A percentile compares a stretch with the other conserved stretches of the same genome.
These are phyloP conservation scores for Spea bombifrons DNA, from an alignment of 2,113 vertebrate species.

Conservation along the genomic window DNA sequence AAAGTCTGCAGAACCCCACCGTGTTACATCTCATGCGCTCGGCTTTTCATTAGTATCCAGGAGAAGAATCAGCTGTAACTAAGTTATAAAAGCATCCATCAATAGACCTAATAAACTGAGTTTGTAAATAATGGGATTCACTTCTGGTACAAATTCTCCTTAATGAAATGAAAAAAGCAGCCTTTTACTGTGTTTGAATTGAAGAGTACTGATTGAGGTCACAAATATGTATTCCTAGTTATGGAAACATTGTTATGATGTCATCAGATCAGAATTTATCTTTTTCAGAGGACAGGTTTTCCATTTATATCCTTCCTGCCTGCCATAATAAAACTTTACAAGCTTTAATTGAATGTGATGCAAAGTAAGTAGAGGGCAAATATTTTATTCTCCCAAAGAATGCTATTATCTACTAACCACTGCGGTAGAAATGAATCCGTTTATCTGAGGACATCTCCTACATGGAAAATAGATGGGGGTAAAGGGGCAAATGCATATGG, in stretches of 20 bases:
- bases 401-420: too few species aligned
- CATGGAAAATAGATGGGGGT: too few species aligned
- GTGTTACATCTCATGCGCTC: background rate
- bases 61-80: conserved; percentile 19
- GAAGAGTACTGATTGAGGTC: too few species aligned
- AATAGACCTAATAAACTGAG: conserved; percentile 3
- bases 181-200: background rate
- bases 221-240: background rate
- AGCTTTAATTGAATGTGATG: too few species aligned
- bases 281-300: background rate
- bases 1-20: background rate
- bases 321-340: too few species aligned
- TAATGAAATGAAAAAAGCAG: background rate
- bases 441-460: too few species aligned
- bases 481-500: too few species aligned
- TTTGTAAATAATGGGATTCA: background rate
- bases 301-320: background rate
- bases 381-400: too few species aligned
- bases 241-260: background rate
- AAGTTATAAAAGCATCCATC: conserved; percentile 26
- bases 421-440: too few species aligned
- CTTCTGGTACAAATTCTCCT: background rate
- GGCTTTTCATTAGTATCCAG: conserved; percentile 18
- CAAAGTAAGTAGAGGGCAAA: too few species aligned
- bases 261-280: background rate